Conservation (phyloP, 2,888 invertebrate genomes). For the Napeogenes inachia region DNA sequence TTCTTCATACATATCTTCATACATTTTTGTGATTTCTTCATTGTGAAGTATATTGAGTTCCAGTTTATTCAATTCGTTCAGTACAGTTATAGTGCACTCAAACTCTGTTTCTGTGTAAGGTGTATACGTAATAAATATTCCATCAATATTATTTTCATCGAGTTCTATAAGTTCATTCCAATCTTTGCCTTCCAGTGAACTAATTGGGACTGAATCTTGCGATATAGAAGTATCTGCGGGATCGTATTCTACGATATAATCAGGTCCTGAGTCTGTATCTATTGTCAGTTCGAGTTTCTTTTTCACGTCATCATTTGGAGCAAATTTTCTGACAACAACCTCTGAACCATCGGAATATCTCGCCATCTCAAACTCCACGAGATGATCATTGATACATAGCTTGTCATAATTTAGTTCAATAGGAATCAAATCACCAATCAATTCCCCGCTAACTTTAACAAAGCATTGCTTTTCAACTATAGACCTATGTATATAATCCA, state of each 20-base stretch:
- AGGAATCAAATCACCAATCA: slow-evolving; percentile 48
- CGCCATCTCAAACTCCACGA: slow-evolving; percentile 68
- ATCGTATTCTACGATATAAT: slow-evolving; percentile 54
- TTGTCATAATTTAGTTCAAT: slow-evolving; percentile 59
- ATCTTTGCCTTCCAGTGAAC: slow-evolving; percentile 43
- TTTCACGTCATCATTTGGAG: slow-evolving; percentile 28
- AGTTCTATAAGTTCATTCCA: slow-evolving; percentile 57
- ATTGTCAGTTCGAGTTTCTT: slow-evolving; percentile 25
- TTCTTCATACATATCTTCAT: slow-evolving; percentile 66
- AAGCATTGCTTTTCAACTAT: slow-evolving; percentile 78
- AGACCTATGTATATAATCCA: slow-evolving; percentile 79
- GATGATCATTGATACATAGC: slow-evolving; percentile 65
- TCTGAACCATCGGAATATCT: slow-evolving; percentile 55
- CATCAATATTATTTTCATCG: slow-evolving; percentile 35
- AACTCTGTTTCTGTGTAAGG: slow-evolving; percentile 44
- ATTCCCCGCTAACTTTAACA: slow-evolving; percentile 62
- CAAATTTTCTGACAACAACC: slow-evolving; percentile 47
- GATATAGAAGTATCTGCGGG: slow-evolving; percentile 33
- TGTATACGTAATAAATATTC: slow-evolving; percentile 43
- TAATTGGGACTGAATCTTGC: slow-evolving; percentile 41
- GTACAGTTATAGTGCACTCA: slow-evolving; percentile 50
- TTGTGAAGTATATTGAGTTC: slow-evolving; percentile 57
- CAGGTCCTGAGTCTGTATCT: slow-evolving; percentile 51
- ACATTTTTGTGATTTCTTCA: slow-evolving; percentile 58
- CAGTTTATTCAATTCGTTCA: slow-evolving; percentile 49